These are phyloP conservation scores for Hybognathus amarus DNA, from an alignment of 2,797 vertebrate species.

Conservation along the genomic window DNA sequence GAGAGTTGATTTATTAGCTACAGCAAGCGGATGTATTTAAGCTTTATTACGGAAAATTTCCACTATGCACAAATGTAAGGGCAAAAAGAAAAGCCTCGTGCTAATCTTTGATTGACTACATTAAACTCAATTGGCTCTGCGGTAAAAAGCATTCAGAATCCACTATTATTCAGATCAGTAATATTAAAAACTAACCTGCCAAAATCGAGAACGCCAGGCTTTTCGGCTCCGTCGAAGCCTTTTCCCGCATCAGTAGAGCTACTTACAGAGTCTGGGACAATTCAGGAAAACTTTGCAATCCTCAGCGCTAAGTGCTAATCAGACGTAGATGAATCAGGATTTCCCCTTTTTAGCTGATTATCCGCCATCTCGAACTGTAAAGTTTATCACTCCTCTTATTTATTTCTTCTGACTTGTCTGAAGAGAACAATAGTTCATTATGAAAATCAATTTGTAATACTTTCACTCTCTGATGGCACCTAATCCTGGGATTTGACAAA, in stretches of 20 bases:
- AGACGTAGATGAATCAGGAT: conserved; percentile 71
- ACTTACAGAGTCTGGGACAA: conserved; percentile 65
- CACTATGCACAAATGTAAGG: neutral
- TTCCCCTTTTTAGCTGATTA: conserved; percentile 72
- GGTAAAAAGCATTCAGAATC: conserved; percentile 53
- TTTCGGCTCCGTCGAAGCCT: conserved; percentile 29
- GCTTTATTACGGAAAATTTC: conserved; percentile 30
- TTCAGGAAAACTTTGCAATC: conserved; percentile 71
- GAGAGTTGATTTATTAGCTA: neutral
- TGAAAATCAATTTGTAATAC: conserved; percentile 84
- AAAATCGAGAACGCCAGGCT: conserved; percentile 44
- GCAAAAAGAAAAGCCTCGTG: conserved; percentile 43
- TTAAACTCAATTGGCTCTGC: conserved; percentile 50
- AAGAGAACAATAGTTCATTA: conserved; percentile 75
- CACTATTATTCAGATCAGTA: conserved; percentile 60
- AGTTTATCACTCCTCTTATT: conserved; percentile 52
- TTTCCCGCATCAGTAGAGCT: conserved; percentile 60
- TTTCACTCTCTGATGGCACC: conserved; percentile 81
- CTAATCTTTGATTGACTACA: conserved; percentile 57
- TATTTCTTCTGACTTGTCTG: conserved; percentile 71
- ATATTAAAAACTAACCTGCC: conserved; percentile 49
- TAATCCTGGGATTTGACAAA: conserved; percentile 77
- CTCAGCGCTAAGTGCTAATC: conserved; percentile 75
- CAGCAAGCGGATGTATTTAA: conserved; percentile 11
- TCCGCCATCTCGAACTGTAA: neutral